Evolutionary conservation across 1,140 invertebrate species (phyloP).

Genomic region (Eufriesea mexicana): DNA sequence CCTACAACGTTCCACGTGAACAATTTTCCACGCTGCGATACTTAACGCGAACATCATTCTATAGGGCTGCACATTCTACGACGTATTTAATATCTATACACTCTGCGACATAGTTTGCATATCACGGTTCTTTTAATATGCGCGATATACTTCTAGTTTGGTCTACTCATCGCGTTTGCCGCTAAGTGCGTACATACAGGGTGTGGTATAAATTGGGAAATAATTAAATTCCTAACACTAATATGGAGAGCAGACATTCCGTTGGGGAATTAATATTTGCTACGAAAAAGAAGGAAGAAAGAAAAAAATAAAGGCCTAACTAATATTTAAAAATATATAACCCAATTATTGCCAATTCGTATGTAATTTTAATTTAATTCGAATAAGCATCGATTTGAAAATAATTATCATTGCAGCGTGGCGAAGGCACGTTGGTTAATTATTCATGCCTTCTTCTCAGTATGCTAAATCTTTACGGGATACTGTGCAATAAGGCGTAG

Average conservation of each 20-base stretch:
- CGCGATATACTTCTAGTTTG: neutral
- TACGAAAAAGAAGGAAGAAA: too few relatives aligned
- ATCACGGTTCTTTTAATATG: slow-evolving; percentile 25
- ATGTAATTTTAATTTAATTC: too few relatives aligned
- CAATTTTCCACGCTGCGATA: slow-evolving; percentile 42
- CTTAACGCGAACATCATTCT: slow-evolving; percentile 43
- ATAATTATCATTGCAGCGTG: too few relatives aligned
- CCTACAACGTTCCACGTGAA: slow-evolving; percentile 36
- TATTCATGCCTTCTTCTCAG: too few relatives aligned
- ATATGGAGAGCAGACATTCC: neutral
- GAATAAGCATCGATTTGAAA: too few relatives aligned
- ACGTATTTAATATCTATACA: slow-evolving; percentile 14
- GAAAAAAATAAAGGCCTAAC: too few relatives aligned
- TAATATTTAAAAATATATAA: too few relatives aligned
- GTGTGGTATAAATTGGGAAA: neutral
- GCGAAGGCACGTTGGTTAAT: too few relatives aligned
- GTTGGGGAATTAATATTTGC: too few relatives aligned
- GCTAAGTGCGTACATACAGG: neutral
- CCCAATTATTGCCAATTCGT: too few relatives aligned
- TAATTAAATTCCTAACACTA: neutral
- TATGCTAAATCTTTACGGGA: too few relatives aligned
- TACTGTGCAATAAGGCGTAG: too few relatives aligned
- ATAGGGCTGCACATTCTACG: neutral
- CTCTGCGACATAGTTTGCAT: slow-evolving; percentile 28
- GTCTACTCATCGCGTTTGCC: neutral